Evolutionary conservation across 2,113 vertebrate species (phyloP), one percentile per base, ranked within the genome.

Genomic region (Tautogolabrus adspersus): DNA sequence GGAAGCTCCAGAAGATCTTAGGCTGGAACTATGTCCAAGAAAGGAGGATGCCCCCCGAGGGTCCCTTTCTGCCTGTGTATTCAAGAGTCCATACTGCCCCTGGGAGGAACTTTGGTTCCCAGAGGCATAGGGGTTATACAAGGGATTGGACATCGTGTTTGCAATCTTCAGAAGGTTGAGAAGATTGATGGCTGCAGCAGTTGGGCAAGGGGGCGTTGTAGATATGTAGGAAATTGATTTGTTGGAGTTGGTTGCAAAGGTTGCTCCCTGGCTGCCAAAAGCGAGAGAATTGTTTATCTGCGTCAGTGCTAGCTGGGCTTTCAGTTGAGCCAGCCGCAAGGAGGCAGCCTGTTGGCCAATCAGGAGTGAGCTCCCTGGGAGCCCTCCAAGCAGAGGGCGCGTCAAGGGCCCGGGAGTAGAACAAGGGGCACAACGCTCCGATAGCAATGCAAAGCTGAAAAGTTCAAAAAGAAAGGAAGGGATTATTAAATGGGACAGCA

Each of bases 81-180:
- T 81, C 90, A 83, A 3, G 9, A 22, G 38, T 52, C 85, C 83
- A 79, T 79, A 86, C 16, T 42, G 72, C 8, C 76, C 78, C 55
- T 87, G 84, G 42, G 55, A 75, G 1, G 95, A 92, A 85, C 93
- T 94, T 82, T 91, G 96, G 22, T 66, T 78, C 18, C 93, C 93
- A 81, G 94, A 88, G 57, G 94, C 95, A 93, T 96, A 95, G 40
- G 95, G 96, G 93, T 95, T 95, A 82, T 96, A 98, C 80, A 78
- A 86, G n/a, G 93, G 94, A 89, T 93, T 92, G 61, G 96, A 95
- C 96, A 98, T 98, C 54, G 92, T 89, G 93, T 97, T 98, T 18
- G 93, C 91, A 82, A 95, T 94, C 92, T 95, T 97, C 86, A 95
- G 94, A 69, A 96, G 88, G 85, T 93, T 94, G 38, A 94, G 89